Conservation (phyloP, 2,797 vertebrate species). For the Oreochromis grahami region DNA sequence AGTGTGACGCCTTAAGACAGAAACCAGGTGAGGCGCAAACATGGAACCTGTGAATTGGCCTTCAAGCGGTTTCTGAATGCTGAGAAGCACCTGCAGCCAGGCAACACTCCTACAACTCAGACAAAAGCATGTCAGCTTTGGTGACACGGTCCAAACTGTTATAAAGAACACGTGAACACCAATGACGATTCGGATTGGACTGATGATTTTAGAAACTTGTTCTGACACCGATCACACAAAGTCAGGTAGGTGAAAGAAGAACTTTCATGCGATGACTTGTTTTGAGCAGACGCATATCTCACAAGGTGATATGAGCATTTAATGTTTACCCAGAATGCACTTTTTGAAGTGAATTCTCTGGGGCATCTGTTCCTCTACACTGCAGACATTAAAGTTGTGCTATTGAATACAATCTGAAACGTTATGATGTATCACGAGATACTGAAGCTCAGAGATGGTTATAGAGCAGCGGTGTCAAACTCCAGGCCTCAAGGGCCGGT, state of each 20-base stretch:
- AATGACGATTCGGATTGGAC: neutral
- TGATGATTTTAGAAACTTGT: neutral
- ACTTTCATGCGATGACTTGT: fast-evolving
- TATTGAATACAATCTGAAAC: fast-evolving
- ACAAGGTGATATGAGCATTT: neutral
- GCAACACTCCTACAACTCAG: neutral
- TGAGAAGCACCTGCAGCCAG: neutral
- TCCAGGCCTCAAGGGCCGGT: neutral
- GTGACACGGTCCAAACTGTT: fast-evolving
- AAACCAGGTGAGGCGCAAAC: neutral
- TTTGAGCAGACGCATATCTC: neutral
- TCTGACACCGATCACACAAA: neutral
- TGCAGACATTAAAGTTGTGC: neutral
- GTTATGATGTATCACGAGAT: neutral
- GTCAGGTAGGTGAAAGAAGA: neutral
- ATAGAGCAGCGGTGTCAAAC: neutral
- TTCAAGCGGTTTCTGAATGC: neutral
- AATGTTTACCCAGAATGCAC: neutral
- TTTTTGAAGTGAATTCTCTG: neutral
- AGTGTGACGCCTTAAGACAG: neutral
- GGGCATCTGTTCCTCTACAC: neutral
- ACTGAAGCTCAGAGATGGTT: neutral
- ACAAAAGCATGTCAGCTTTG: neutral
- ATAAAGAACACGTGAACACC: neutral
- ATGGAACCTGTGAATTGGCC: neutral